These are phyloP conservation scores for Lacanobia oleracea DNA, from an alignment of 2,888 invertebrate genomes.

Conservation along the genomic window DNA sequence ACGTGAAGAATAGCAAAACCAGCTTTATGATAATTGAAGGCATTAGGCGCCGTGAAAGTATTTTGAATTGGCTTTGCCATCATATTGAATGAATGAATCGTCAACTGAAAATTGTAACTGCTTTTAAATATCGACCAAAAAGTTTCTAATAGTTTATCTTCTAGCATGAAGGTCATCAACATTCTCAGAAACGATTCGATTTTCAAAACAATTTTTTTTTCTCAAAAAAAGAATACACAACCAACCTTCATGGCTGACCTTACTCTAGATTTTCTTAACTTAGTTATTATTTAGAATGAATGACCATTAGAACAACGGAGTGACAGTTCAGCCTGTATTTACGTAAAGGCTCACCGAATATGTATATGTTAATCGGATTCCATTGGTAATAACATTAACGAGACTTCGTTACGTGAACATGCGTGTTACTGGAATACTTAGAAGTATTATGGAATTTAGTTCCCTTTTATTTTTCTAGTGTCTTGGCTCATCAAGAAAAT, in stretches of 20 bases:
- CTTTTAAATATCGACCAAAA: neutral
- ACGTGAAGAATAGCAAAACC: too few species aligned
- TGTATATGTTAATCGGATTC: constrained; percentile 77
- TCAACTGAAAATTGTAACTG: too few species aligned
- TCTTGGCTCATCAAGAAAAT: neutral
- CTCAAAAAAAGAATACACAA: constrained; percentile 1
- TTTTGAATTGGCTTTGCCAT: too few species aligned
- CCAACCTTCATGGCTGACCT: constrained; percentile 41
- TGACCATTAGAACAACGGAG: constrained; percentile 16
- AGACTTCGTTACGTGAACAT: constrained; percentile 62
- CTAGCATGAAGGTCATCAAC: neutral
- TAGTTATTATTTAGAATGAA: constrained; percentile 52
- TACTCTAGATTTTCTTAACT: constrained; percentile 52
- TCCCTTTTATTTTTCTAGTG: neutral
- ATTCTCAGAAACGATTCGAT: neutral
- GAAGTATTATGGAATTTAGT: constrained; percentile 29
- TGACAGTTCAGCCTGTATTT: constrained; percentile 63
- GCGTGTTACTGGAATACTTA: constrained; percentile 45
- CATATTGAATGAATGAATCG: too few species aligned
- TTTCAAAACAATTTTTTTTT: too few species aligned
- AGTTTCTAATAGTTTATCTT: neutral
- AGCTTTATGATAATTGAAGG: too few species aligned
- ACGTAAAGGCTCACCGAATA: constrained; percentile 72
- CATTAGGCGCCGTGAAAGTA: too few species aligned
- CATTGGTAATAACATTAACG: constrained; percentile 77